Evolutionary conservation across 2,888 invertebrate species (phyloP), one percentile per base, ranked within the genome.

Genomic region (Seira ritae): DNA sequence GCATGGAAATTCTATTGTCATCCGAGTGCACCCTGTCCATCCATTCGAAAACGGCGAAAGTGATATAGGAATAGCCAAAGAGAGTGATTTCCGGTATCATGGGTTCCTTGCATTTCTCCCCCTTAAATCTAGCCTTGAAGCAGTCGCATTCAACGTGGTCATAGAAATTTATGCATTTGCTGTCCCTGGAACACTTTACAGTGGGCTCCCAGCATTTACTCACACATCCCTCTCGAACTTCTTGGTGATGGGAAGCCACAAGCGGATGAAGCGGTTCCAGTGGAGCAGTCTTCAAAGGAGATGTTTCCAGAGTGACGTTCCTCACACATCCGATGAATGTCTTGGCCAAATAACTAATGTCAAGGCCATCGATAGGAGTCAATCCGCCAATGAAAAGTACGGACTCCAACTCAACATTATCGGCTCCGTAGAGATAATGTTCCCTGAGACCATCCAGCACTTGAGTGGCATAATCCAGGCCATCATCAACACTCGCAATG

Each of bases 311-410:
- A 6, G 95, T 94, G 91, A 97, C 95, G 89, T 97, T 95, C 89
- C 95, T 94, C 89, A 97, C 96, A 90, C 97, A 97, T 1, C 97
- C 97, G 31, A 97, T 96, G 90, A 97, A 97, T 6, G 96, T 96
- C 91, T 96, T 96, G 89, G 97, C 97, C 84, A 97, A 96, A 90
- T 97, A 97, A 91, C 96, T 96, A 0, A 97, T 96, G 77, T 96
- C 96, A 90, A 97, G 95, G 24, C 96, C 92, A 90, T 95, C 94
- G 91, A 23, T 71, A 1, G 68, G 70, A 17, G 60, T 89, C 91
- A 92, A 92, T 96, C 96, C 96, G 92, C 97, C 97, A 90, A 97
- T 95, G 86, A 97, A 93, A 88, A 97, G 96, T 67, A 96, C 96
- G 12, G 96, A 96, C 74, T 95, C 95, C 84, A 97, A 92, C 91